Base-by-base conservation (phyloP, 2,113 vertebrate species). In the Puntigrus tetrazona region DNA sequence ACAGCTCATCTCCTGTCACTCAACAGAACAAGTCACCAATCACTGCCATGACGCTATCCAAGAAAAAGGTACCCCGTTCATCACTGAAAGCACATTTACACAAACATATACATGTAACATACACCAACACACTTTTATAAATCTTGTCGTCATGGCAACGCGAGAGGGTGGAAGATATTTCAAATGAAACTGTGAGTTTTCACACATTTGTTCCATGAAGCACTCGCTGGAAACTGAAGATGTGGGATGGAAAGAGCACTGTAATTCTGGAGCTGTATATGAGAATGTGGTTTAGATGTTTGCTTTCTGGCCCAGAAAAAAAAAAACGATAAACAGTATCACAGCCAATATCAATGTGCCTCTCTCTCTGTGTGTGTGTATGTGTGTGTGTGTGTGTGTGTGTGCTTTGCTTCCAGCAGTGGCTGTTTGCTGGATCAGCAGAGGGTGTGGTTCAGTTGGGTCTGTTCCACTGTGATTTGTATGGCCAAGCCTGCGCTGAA, bases 391-490 rank as follows among this genome's bases (percentile, higher is more conserved):
- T 55, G 73, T 84, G 38, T 55, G 34, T 85, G 79, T 75, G 55
- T 84, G 65, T 69, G 34, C 18, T 47, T 78, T 81, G 22, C 79
- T 8, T 79, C 25, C 88, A 92, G 88, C 94, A 95, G 92, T 95
- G 94, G 95, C 88, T 95, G 89, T 95, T 93, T 87, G 93, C 94
- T 45, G 95, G 95, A 85, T 95, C 95, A 61, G 90, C 86, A 72
- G 94, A 94, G 85, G 95, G 95, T 8, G 92, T 95, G 86, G 92
- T 93, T 86, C 95, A 95, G 91, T 85, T 95, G 85, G 90, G 90
- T 38, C 90, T 95, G 82, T 95, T 94, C 88, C 94, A 95, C 88
- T 95, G 95, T 87, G 95, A 95, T 89, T 88, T 95, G 73, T 95
- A 95, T 2, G 95, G 95, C 38, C 94, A 95, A 89, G 94, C 91